Percentiles rank a stretch among this genome's conserved stretches.
Conservation (phyloP, 2,888 invertebrate genomes). For the Chrysodeixis includens region DNA sequence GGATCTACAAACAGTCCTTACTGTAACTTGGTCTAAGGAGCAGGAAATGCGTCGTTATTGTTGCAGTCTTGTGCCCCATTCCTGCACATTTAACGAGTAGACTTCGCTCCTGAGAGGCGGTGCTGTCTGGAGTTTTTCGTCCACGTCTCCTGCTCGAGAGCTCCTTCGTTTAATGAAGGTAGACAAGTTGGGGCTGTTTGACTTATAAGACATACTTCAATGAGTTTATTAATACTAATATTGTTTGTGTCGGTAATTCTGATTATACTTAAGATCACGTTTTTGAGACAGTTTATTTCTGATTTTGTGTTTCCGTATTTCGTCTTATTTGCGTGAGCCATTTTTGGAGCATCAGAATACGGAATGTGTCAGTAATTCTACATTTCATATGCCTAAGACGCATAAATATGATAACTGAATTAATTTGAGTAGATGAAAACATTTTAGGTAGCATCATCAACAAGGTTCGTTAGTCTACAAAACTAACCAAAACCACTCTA, state of each 20-base stretch:
- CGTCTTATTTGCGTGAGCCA: too few species aligned
- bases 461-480: slow-evolving; percentile 13
- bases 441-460: neutral
- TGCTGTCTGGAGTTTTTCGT: slow-evolving; percentile 49
- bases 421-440: neutral
- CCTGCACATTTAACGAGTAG: slow-evolving; percentile 42
- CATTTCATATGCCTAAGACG: too few species aligned
- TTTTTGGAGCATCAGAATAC: too few species aligned
- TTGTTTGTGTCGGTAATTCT: slow-evolving; percentile 15
- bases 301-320: too few species aligned
- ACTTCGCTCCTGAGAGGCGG: slow-evolving; percentile 25
- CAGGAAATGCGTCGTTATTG: slow-evolving; percentile 26
- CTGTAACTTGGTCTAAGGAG: slow-evolving; percentile 8
- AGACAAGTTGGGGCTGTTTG: slow-evolving; percentile 48
- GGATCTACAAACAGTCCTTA: neutral
- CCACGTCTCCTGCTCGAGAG: slow-evolving; percentile 44
- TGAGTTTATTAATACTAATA: slow-evolving; percentile 8
- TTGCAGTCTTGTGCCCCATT: slow-evolving; percentile 31
- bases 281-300: too few species aligned
- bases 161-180: slow-evolving; percentile 54
- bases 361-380: too few species aligned
- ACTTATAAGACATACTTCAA: slow-evolving; percentile 30
- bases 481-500: slow-evolving; percentile 17
- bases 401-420: neutral
- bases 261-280: too few species aligned